Conservation (phyloP, 2,797 vertebrate species). For the Diplodus puntazzo region DNA sequence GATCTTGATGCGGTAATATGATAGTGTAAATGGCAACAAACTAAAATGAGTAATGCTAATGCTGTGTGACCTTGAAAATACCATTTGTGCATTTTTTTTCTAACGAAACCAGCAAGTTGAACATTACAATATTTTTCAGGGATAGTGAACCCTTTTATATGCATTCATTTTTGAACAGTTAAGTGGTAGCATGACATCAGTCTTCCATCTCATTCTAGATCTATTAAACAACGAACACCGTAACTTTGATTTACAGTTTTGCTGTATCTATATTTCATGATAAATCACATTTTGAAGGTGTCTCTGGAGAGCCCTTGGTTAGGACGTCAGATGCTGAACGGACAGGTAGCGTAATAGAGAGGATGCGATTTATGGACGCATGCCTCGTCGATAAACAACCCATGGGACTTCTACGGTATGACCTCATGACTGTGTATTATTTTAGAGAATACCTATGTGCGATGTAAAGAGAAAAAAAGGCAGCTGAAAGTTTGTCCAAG, state of each 20-base stretch:
- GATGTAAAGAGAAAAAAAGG: conserved; percentile 29
- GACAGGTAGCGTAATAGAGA: conserved; percentile 62
- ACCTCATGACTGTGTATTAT: conserved; percentile 33
- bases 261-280: conserved; percentile 57
- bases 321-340: conserved; percentile 42
- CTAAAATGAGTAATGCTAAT: conserved; percentile 2
- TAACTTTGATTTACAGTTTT: conserved; percentile 59
- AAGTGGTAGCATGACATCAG: conserved; percentile 44
- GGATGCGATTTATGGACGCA: conserved; percentile 57
- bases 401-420: conserved; percentile 4
- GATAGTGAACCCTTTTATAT: conserved; percentile 6
- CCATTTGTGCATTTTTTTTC: background rate
- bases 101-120: conserved; percentile 6
- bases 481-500: conserved; percentile 57
- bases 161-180: conserved; percentile 19
- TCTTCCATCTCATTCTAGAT: conserved; percentile 37
- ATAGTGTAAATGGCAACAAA: background rate
- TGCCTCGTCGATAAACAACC: conserved; percentile 42
- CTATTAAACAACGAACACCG: conserved; percentile 51
- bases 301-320: conserved; percentile 57
- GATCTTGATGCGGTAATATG: background rate
- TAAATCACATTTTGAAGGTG: conserved; percentile 58
- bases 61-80: conserved; percentile 1
- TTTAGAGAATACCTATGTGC: conserved; percentile 39
- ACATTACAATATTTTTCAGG: background rate